These are phyloP conservation scores for Ericerus pela DNA, from an alignment of 1,140 invertebrate genomes.

Conservation along the genomic window DNA sequence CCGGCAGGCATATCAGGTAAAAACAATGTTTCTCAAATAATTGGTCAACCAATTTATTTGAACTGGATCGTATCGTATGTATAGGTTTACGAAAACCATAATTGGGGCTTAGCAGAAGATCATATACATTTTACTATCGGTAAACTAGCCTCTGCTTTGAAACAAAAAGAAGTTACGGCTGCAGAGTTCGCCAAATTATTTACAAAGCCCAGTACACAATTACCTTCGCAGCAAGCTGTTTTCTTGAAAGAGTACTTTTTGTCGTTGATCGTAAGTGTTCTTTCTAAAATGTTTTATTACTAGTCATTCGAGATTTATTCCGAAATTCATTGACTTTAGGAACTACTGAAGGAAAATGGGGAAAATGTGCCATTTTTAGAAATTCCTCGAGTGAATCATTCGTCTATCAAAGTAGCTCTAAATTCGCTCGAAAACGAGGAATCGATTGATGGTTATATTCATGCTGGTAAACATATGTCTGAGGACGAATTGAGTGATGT, in stretches of 20 bases:
- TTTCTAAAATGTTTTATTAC: slow-evolving; percentile 25
- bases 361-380: slow-evolving; percentile 43
- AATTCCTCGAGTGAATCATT: slow-evolving; percentile 48
- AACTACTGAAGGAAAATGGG: slow-evolving; percentile 35
- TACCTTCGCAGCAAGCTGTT: slow-evolving; percentile 57
- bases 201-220: slow-evolving; percentile 55
- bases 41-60: not conserved
- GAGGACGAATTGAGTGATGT: not conserved
- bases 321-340: slow-evolving; percentile 14
- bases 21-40: not conserved
- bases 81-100: slow-evolving; percentile 59
- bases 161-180: slow-evolving; percentile 55
- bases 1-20: slow-evolving; percentile 74
- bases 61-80: not conserved
- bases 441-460: not conserved
- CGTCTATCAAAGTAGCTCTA: slow-evolving; percentile 46
- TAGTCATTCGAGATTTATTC: slow-evolving; percentile 7
- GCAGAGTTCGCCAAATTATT: slow-evolving; percentile 64
- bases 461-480: not conserved
- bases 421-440: not conserved
- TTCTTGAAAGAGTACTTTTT: slow-evolving; percentile 76
- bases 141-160: slow-evolving; percentile 65
- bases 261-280: slow-evolving; percentile 15
- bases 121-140: slow-evolving; percentile 90
- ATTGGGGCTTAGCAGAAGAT: slow-evolving; percentile 84